These are phyloP conservation scores for Mya arenaria DNA, from an alignment of 1,140 invertebrate species.

Conservation along the genomic window DNA sequence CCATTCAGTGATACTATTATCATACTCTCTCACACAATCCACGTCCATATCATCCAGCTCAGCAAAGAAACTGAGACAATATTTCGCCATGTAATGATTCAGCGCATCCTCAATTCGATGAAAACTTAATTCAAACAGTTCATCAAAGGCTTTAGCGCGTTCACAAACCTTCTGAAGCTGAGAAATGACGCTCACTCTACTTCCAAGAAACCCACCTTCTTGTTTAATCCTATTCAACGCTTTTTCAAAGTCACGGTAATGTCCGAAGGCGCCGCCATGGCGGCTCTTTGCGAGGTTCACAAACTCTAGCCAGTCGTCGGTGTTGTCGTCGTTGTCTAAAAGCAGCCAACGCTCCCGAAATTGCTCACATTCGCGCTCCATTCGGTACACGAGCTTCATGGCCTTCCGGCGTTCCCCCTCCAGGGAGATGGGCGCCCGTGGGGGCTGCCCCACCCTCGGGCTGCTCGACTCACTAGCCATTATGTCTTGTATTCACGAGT, in stretches of 20 bases:
- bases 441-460: slow-evolving; percentile 36
- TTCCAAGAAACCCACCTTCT: slow-evolving; percentile 32
- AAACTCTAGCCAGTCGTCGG: slow-evolving; percentile 48
- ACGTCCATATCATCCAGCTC: slow-evolving; percentile 50
- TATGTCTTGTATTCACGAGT: neutral
- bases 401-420: slow-evolving; percentile 50
- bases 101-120: slow-evolving; percentile 33
- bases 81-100: slow-evolving; percentile 52
- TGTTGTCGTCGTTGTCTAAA: slow-evolving; percentile 37
- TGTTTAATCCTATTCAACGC: slow-evolving; percentile 16
- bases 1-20: slow-evolving; percentile 50
- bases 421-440: slow-evolving; percentile 42
- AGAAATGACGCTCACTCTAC: slow-evolving; percentile 9
- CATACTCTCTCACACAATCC: slow-evolving; percentile 45
- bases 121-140: slow-evolving; percentile 5
- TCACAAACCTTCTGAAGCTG: slow-evolving; percentile 41
- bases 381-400: slow-evolving; percentile 35
- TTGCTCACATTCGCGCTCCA: slow-evolving; percentile 27
- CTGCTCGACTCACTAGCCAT: slow-evolving; percentile 47
- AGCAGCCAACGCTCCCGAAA: slow-evolving; percentile 49
- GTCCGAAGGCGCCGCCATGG: neutral
- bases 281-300: slow-evolving; percentile 31
- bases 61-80: slow-evolving; percentile 50
- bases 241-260: slow-evolving; percentile 20
- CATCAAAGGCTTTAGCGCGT: slow-evolving; percentile 32